Percentiles rank a stretch among this genome's conserved stretches.
phyloP scores from a whole-genome alignment of 2,113 vertebrate genomes.

The Empidonax traillii region DNA sequence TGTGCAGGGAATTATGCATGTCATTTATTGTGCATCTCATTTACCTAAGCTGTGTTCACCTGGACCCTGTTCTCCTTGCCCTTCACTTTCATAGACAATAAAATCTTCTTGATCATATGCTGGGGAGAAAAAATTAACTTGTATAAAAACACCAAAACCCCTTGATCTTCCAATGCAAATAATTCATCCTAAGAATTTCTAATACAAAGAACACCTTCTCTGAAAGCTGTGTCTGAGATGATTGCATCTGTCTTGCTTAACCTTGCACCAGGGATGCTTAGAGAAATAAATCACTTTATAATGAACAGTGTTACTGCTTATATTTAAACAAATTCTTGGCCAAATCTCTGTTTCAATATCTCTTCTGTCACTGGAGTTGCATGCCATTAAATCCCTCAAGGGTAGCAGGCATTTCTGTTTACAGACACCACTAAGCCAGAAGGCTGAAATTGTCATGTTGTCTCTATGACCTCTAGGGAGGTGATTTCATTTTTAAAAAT shows the following conservation, averaged over 20 bases:
- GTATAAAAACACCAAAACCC: neutral
- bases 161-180: neutral
- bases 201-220: neutral
- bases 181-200: neutral
- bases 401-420: neutral
- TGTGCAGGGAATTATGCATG: neutral
- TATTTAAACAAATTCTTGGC: neutral
- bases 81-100: neutral
- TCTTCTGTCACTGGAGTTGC: neutral
- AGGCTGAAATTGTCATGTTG: neutral
- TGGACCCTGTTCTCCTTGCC: neutral
- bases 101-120: neutral
- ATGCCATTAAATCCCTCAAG: neutral
- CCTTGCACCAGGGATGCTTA: neutral
- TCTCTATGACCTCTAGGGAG: neutral
- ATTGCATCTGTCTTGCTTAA: neutral
- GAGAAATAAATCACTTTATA: neutral
- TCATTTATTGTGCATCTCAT: neutral
- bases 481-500: neutral
- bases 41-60: neutral
- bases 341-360: neutral
- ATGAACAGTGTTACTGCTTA: neutral
- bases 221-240: neutral
- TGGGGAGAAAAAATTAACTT: neutral
- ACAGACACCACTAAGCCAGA: neutral